Conservation (phyloP, 2,797 vertebrate species). For the Forpus xanthops region DNA sequence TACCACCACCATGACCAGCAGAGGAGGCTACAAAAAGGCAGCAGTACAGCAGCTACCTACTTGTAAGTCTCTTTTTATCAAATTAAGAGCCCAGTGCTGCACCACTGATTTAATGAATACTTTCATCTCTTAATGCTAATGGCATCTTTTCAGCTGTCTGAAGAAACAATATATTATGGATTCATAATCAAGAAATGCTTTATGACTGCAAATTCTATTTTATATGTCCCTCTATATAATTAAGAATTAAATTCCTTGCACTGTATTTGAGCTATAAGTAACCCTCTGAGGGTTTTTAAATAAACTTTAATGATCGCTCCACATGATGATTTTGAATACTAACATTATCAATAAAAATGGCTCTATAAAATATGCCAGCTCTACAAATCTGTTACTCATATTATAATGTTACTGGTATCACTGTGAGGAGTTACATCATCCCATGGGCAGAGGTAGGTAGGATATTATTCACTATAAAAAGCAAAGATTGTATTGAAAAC, state of each 20-base stretch:
- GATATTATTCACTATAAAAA: not conserved
- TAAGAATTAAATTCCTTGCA: constrained; percentile 44
- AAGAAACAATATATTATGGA: constrained; percentile 29
- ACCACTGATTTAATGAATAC: constrained; percentile 32
- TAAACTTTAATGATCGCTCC: not conserved
- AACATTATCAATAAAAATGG: constrained; percentile 6
- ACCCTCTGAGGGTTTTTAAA: not conserved
- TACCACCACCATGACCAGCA: not conserved
- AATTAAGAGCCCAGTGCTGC: constrained; percentile 12
- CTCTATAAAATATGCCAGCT: not conserved
- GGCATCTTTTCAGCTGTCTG: not conserved
- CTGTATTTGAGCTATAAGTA: constrained; percentile 1
- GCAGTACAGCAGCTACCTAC: not conserved
- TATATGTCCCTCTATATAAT: not conserved
- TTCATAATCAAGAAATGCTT: constrained; percentile 1
- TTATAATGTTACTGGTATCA: not conserved
- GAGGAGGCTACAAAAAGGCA: not conserved
- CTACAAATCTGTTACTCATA: not conserved
- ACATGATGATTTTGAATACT: not conserved
- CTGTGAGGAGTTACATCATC: not conserved
- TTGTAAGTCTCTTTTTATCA: not conserved
- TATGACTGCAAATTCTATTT: constrained; percentile 6
- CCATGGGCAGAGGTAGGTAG: not conserved
- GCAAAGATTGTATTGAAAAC: not conserved
- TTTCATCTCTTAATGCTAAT: not conserved